Percentiles rank a stretch among this genome's conserved stretches.
These are phyloP conservation scores for Scaptomyza cyrtandrae DNA, from an alignment of 2,888 invertebrate genomes.

Conservation along the genomic window DNA sequence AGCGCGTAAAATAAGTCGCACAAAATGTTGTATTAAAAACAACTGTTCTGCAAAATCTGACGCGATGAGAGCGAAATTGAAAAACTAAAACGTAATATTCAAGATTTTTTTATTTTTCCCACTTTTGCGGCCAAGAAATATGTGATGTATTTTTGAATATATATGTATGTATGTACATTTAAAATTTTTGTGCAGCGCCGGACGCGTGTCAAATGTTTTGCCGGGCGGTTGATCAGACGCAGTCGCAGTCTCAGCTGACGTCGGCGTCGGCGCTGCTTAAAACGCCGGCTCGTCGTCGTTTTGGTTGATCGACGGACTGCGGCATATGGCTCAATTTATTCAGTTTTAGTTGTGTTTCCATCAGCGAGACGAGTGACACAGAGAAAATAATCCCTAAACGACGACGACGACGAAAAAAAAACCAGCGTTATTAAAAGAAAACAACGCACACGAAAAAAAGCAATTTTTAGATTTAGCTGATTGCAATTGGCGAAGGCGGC, in stretches of 20 bases:
- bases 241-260: slow-evolving; percentile 17
- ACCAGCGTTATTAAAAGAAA: slow-evolving; percentile 34
- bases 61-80: slow-evolving; percentile 36
- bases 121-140: slow-evolving; percentile 11
- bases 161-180: slow-evolving; percentile 8
- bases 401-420: slow-evolving; percentile 51
- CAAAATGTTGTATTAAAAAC: slow-evolving; percentile 1
- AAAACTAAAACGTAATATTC: slow-evolving; percentile 41
- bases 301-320: slow-evolving; percentile 58
- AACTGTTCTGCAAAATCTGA: neutral
- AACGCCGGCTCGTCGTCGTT: slow-evolving; percentile 66
- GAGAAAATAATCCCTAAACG: slow-evolving; percentile 36
- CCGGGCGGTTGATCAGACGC: slow-evolving; percentile 23
- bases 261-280: slow-evolving; percentile 19
- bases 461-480: slow-evolving; percentile 69
- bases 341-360: slow-evolving; percentile 77
- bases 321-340: slow-evolving; percentile 60
- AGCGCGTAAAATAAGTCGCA: slow-evolving; percentile 28
- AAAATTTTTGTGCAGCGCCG: slow-evolving; percentile 38
- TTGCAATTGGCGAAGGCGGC: slow-evolving; percentile 49
- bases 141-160: slow-evolving; percentile 14
- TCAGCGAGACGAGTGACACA: slow-evolving; percentile 76
- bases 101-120: slow-evolving; percentile 6
- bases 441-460: slow-evolving; percentile 39
- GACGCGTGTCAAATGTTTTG: slow-evolving; percentile 55